Percentiles rank a stretch among this genome's conserved stretches.
phyloP scores from a whole-genome alignment of 2,113 vertebrate species.

The Hystrix brachyura region DNA sequence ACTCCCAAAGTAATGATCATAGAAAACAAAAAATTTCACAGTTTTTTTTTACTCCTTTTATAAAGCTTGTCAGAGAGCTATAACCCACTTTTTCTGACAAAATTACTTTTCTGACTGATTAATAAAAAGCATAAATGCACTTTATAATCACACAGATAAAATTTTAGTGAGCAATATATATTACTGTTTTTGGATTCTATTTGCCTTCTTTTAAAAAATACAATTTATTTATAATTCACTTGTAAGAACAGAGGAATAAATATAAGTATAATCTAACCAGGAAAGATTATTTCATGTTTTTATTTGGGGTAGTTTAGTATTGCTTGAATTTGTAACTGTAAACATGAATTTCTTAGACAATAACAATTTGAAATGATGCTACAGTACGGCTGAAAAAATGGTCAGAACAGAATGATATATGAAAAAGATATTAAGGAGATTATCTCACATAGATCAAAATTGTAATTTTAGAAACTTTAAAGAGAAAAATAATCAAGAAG shows the following conservation, averaged over 20 bases:
- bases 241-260: neutral
- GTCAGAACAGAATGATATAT: neutral
- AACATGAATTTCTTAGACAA: slow-evolving; percentile 39
- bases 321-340: slow-evolving; percentile 21
- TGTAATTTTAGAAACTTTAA: neutral
- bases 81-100: slow-evolving; percentile 63
- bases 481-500: slow-evolving; percentile 19
- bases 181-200: neutral
- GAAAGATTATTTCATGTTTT: neutral
- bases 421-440: neutral
- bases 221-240: slow-evolving; percentile 48
- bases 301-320: slow-evolving; percentile 6
- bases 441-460: neutral
- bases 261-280: neutral
- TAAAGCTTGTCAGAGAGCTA: slow-evolving; percentile 53
- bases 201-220: slow-evolving; percentile 41
- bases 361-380: slow-evolving; percentile 41
- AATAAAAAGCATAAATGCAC: slow-evolving; percentile 69
- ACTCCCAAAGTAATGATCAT: neutral
- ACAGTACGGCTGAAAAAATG: neutral
- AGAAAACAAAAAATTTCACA: slow-evolving; percentile 27
- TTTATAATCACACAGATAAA: slow-evolving; percentile 60
- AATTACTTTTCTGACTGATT: slow-evolving; percentile 68
- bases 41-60: neutral
- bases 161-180: slow-evolving; percentile 62